Evolutionary conservation across 2,113 vertebrate genomes (phyloP).

Genomic region (Bubalus kerabau): DNA sequence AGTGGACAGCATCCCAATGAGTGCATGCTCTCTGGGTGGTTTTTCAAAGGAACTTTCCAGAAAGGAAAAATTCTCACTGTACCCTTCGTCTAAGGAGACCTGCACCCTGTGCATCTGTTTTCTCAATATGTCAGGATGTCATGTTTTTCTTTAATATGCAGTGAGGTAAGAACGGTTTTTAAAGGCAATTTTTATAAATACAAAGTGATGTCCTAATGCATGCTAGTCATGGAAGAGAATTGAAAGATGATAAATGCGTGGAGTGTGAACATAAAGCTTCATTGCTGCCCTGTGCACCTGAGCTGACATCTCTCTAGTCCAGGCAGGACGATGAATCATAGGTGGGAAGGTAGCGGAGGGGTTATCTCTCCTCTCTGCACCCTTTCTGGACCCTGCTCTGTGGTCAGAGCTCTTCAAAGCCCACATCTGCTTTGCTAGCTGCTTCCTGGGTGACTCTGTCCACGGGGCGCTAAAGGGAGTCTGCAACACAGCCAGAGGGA

Average conservation of each 20-base stretch:
- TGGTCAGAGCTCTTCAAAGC: accelerated
- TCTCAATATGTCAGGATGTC: not conserved
- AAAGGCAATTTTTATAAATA: not conserved
- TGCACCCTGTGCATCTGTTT: not conserved
- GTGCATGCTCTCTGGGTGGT: accelerated
- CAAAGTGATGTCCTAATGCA: not conserved
- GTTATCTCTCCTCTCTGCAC: accelerated
- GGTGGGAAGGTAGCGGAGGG: accelerated
- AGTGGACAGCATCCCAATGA: accelerated
- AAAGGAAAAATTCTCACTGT: not conserved
- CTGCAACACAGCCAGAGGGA: accelerated
- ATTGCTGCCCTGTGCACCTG: accelerated
- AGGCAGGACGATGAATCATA: accelerated
- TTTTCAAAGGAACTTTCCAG: not conserved
- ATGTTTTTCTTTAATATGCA: not conserved
- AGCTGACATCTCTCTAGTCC: accelerated
- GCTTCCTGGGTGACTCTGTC: not conserved
- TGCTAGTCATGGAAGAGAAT: accelerated
- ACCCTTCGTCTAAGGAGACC: not conserved
- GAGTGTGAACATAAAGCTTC: too few species aligned
- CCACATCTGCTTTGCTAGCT: not conserved
- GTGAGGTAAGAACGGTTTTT: not conserved
- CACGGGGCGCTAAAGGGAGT: accelerated
- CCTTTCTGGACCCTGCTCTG: not conserved
- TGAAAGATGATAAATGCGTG: accelerated